Conservation (phyloP, 2,113 vertebrate genomes). For the Parus major region DNA sequence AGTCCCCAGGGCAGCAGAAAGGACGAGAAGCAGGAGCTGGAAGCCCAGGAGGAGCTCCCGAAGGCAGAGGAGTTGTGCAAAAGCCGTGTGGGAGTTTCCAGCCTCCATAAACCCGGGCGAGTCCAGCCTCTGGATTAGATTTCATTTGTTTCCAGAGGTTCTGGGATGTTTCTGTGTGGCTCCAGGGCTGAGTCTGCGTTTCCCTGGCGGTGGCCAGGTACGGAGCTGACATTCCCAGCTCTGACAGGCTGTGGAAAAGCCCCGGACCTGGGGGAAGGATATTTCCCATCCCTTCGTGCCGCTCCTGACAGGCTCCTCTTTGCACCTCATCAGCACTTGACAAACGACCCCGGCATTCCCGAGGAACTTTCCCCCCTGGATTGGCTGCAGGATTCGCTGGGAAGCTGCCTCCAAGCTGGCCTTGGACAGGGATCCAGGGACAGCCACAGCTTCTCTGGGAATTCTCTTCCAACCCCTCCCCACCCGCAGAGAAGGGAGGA, state of each 20-base stretch:
- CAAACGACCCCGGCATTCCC: neutral
- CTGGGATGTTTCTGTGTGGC: neutral
- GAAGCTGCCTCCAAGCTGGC: neutral
- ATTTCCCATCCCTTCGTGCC: slow-evolving; percentile 23
- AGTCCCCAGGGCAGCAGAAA: neutral
- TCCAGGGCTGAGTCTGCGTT: neutral
- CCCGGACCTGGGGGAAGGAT: neutral
- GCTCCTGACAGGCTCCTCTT: slow-evolving; percentile 54
- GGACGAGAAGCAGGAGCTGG: neutral
- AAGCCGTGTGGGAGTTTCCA: neutral
- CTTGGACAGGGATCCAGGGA: neutral
- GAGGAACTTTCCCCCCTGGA: neutral
- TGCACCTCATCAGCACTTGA: slow-evolving; percentile 30
- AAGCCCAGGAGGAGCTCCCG: neutral
- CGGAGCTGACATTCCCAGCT: neutral
- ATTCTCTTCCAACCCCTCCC: neutral
- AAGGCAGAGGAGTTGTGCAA: neutral
- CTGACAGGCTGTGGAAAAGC: slow-evolving; percentile 48
- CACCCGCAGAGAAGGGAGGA: neutral
- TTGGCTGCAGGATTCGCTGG: neutral
- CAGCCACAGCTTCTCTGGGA: neutral
- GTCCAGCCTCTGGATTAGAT: neutral
- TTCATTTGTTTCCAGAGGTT: neutral
- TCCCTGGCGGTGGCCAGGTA: neutral
- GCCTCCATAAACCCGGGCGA: neutral